Conservation (phyloP, 2,113 vertebrate species). For the Mungos mungo region DNA sequence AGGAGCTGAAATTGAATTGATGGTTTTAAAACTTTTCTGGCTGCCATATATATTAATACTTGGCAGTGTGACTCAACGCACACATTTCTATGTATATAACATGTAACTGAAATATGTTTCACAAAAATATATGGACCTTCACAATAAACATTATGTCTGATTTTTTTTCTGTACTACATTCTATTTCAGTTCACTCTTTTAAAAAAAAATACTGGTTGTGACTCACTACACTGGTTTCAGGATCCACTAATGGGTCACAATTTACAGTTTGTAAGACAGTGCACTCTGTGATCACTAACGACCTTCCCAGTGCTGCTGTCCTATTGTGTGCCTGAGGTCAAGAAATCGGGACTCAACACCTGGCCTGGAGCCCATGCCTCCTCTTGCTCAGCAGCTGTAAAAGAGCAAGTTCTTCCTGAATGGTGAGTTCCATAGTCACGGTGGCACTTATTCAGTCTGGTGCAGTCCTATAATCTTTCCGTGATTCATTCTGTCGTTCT, state of each 20-base stretch:
- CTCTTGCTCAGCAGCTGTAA: not conserved
- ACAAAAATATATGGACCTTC: not conserved
- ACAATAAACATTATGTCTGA: not conserved
- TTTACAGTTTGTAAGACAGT: not conserved
- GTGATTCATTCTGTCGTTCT: not conserved
- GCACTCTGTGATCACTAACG: not conserved
- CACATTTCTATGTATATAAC: not conserved
- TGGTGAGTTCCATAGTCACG: not conserved
- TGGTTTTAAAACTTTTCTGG: not conserved
- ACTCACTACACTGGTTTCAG: not conserved
- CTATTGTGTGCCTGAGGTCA: not conserved
- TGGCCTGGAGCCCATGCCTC: not conserved
- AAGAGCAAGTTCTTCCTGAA: not conserved
- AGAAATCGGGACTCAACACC: not conserved
- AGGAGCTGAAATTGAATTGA: not conserved
- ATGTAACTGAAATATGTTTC: not conserved
- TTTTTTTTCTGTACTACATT: not conserved
- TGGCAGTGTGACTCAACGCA: not conserved
- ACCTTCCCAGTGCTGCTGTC: not conserved
- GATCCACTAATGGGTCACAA: not conserved
- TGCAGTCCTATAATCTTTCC: not conserved
- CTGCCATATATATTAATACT: not conserved
- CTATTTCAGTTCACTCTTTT: not conserved
- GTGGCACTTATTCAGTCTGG: not conserved
- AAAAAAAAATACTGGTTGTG: not conserved